Percentiles rank a stretch among this genome's conserved stretches.
phyloP scores from a whole-genome alignment of 2,888 invertebrate genomes.

The Cactoblastis cactorum region DNA sequence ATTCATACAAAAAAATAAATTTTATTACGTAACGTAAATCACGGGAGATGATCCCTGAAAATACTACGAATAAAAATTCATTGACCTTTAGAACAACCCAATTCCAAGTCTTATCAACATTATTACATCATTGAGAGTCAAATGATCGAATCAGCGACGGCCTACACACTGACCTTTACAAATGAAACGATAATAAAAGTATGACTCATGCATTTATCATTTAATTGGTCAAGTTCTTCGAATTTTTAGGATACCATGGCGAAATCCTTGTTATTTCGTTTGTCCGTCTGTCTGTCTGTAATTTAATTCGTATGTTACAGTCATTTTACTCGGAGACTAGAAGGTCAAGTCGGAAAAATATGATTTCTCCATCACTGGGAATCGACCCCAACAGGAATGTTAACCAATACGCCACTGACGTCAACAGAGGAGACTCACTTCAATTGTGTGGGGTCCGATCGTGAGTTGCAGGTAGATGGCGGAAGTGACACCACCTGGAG shows the following conservation, averaged over 20 bases:
- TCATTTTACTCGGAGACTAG: too few species aligned
- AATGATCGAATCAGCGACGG: background rate
- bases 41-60: background rate
- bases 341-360: too few species aligned
- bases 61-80: background rate
- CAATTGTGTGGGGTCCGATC: constrained; percentile 37
- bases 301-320: too few species aligned
- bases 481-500: constrained; percentile 38
- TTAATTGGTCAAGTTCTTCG: background rate
- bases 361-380: too few species aligned
- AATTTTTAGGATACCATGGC: too few species aligned
- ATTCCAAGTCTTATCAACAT: background rate
- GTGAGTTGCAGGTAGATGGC: constrained; percentile 41
- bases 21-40: background rate
- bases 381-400: too few species aligned
- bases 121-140: background rate
- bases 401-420: too few species aligned
- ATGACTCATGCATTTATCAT: background rate
- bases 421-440: constrained; percentile 40
- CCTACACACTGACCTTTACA: background rate
- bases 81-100: background rate
- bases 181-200: background rate
- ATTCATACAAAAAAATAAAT: too few species aligned
- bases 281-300: too few species aligned
- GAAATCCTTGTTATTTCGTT: too few species aligned